These are phyloP conservation scores for Steinernema feltiae DNA, from an alignment of 1,140 invertebrate species.

Conservation along the genomic window DNA sequence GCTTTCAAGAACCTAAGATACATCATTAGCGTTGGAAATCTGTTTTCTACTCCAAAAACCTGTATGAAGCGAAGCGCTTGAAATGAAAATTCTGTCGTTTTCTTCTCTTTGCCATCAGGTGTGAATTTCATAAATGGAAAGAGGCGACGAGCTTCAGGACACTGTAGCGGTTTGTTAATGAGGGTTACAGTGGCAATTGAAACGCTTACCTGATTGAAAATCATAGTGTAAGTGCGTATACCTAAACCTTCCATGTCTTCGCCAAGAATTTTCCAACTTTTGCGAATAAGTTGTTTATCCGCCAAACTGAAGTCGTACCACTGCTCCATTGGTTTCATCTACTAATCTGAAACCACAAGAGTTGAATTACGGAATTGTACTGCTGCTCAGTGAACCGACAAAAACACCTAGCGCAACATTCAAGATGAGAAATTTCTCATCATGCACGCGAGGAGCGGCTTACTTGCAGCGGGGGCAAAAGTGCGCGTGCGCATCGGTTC, in stretches of 20 bases:
- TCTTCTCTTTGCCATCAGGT: constrained; percentile 24
- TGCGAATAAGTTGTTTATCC: constrained; percentile 27
- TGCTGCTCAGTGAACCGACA: background rate
- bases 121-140: constrained; percentile 35
- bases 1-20: constrained; percentile 31
- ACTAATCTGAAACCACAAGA: too few relatives aligned
- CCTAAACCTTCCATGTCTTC: constrained; percentile 25
- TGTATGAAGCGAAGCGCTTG: constrained; percentile 37
- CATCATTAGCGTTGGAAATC: background rate
- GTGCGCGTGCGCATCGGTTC: background rate
- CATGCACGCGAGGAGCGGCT: background rate
- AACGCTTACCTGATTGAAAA: constrained; percentile 34
- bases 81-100: constrained; percentile 33
- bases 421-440: background rate
- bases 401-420: background rate
- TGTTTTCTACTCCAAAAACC: background rate
- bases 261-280: constrained; percentile 32
- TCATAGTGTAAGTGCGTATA: constrained; percentile 36
- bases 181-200: constrained; percentile 8
- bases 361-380: too few relatives aligned
- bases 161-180: constrained; percentile 24
- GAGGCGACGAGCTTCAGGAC: constrained; percentile 30
- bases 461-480: background rate
- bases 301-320: constrained; percentile 32
- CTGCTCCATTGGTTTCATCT: background rate